A percentile compares a stretch with the other conserved stretches of the same genome.
Conservation (phyloP, 2,888 invertebrate species). For the Pristionchus exspectatus region DNA sequence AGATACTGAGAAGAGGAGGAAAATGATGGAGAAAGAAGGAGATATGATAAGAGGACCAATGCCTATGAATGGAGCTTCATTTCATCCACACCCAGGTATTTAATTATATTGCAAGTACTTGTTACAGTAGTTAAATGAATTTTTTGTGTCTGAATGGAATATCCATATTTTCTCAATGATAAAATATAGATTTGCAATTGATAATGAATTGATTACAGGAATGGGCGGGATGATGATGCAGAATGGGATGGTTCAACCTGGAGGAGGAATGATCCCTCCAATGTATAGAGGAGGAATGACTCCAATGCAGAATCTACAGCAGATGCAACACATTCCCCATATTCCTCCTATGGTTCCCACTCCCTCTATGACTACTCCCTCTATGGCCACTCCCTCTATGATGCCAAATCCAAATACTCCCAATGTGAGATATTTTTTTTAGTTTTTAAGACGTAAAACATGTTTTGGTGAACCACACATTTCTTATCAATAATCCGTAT, state of each 20-base stretch:
- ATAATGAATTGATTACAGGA: background rate
- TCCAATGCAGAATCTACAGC: conserved; percentile 6
- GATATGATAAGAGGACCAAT: background rate
- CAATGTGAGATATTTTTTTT: background rate
- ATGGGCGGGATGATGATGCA: background rate
- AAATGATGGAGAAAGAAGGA: conserved; percentile 35
- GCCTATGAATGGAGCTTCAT: background rate
- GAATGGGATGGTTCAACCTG: background rate
- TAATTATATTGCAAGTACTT: too few relatives aligned
- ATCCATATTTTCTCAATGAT: background rate
- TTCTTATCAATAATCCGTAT: background rate
- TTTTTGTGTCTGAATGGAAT: too few relatives aligned
- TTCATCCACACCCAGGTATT: background rate
- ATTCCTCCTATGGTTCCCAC: background rate
- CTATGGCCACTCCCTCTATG: background rate
- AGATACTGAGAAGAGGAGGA: conserved; percentile 42
- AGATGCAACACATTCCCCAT: background rate
- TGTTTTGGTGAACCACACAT: too few relatives aligned
- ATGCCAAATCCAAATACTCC: background rate
- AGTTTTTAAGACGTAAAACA: background rate
- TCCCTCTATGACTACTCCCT: background rate
- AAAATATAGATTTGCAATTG: background rate
- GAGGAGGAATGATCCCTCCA: background rate
- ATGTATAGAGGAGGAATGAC: background rate
- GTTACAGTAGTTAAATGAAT: too few relatives aligned